Percentiles rank a stretch among this genome's conserved stretches.
phyloP scores from a whole-genome alignment of 1,140 invertebrate genomes.

The Calephelis virginiensis region DNA sequence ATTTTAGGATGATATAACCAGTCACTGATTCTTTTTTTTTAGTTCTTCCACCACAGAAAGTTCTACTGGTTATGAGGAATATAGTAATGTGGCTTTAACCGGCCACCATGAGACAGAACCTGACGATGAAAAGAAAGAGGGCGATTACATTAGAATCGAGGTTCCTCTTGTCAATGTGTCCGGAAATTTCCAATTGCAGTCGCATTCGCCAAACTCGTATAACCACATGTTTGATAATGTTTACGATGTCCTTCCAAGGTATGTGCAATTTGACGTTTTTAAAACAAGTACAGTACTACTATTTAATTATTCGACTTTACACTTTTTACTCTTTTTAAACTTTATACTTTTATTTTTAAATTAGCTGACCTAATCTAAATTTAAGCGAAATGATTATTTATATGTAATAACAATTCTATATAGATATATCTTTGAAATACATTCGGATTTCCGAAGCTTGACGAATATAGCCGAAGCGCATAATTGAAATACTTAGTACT shows the following conservation, averaged over 20 bases:
- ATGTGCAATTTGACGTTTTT: background rate
- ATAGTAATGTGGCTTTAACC: background rate
- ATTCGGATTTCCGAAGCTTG: too few species aligned
- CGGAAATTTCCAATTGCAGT: conserved; percentile 38
- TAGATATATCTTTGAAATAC: too few species aligned
- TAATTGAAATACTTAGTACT: too few species aligned
- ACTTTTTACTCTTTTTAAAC: too few species aligned
- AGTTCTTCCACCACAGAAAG: background rate
- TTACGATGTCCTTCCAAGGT: conserved; percentile 53
- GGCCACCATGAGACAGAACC: background rate
- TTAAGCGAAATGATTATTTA: too few species aligned
- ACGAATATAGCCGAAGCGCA: too few species aligned
- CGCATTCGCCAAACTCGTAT: conserved; percentile 15
- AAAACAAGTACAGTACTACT: too few species aligned
- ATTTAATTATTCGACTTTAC: too few species aligned
- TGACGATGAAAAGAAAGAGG: conserved; percentile 21
- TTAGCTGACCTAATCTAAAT: too few species aligned
- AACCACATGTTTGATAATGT: conserved; percentile 48
- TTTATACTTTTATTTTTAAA: too few species aligned
- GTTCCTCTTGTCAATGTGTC: conserved; percentile 60
- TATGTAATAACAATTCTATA: too few species aligned
- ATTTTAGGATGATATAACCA: background rate
- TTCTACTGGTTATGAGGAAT: background rate
- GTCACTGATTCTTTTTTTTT: background rate
- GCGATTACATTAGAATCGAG: conserved; percentile 43